Base-by-base conservation (phyloP, 2,113 vertebrate genomes). In the Montifringilla adamsi region DNA sequence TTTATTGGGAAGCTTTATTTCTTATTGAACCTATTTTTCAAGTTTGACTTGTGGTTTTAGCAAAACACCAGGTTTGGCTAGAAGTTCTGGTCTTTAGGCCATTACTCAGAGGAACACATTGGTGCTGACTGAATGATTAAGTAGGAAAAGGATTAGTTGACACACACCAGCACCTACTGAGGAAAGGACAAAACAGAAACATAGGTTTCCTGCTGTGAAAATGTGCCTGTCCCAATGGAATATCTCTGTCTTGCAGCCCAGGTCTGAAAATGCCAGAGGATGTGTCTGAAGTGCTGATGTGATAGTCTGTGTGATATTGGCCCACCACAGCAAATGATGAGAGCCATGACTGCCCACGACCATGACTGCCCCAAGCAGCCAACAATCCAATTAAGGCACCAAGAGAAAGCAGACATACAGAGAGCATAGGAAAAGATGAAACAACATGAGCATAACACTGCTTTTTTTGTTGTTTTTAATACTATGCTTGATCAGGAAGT, bases 81-180 rank as follows among this genome's bases (percentile, higher is more conserved):
- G 64, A 84, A 92, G 37, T 94, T 75, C 67, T 90, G 66, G 31
- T 92, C 83, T 68, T 67, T 49, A 88, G 73, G 79, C 60, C 73
- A 28, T 96, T 88, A 78, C 85, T 94, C 90, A 92, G 79, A 69
- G 24, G 47, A 20, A 4, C 44, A 41, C 44, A 7, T 9, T n/a
- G 68, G 72, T 95, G 90, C 84, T 26, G 58, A 94, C 44, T 87
- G 83, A 89, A 89, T 68, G 76, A 85, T 89, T 84, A 90, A 95
- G 72, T 60, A 94, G 52, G 27, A 91, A 79, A 92, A 87, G 49
- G 80, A 95, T 90, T 89, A 92, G 80, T 35, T 86, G 75, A 95
- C 50, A 74, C 47, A 86, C 50, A 90, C 76, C 83, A 97, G 77
- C 74, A 87, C 84, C 66, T 83, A 78, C 53, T 58, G 74, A 86